Evolutionary conservation across 2,113 vertebrate species (phyloP).

Genomic region (Numenius arquata): DNA sequence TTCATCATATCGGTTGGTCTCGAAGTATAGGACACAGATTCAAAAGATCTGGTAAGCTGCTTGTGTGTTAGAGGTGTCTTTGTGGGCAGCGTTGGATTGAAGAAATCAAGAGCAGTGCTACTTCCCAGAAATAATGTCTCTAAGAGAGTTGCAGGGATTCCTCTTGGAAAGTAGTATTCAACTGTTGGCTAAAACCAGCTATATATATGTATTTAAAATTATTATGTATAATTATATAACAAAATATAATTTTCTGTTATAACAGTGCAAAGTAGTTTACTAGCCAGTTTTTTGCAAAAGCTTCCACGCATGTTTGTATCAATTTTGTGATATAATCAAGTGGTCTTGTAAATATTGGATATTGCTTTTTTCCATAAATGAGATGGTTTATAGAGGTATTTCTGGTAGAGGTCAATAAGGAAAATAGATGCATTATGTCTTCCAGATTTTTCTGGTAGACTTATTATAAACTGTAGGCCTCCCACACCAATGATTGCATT

Average conservation of each 20-base stretch:
- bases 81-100: background rate
- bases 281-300: background rate
- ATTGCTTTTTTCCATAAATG: background rate
- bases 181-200: background rate
- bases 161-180: background rate
- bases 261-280: background rate
- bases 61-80: background rate
- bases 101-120: background rate
- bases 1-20: slow-evolving; percentile 96
- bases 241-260: background rate
- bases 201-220: background rate
- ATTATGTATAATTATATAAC: background rate
- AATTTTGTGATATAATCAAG: background rate
- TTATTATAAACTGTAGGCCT: background rate
- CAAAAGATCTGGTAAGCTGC: slow-evolving; percentile 89
- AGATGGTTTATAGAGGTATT: background rate
- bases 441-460: background rate
- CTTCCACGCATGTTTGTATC: background rate
- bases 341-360: background rate
- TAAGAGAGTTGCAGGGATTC: background rate
- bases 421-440: background rate
- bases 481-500: background rate
- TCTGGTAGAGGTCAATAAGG: background rate
- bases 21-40: slow-evolving; percentile 97
- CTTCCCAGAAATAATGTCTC: background rate